Conservation (phyloP, 2,888 invertebrate genomes). For the Glaucopsyche alexis region DNA sequence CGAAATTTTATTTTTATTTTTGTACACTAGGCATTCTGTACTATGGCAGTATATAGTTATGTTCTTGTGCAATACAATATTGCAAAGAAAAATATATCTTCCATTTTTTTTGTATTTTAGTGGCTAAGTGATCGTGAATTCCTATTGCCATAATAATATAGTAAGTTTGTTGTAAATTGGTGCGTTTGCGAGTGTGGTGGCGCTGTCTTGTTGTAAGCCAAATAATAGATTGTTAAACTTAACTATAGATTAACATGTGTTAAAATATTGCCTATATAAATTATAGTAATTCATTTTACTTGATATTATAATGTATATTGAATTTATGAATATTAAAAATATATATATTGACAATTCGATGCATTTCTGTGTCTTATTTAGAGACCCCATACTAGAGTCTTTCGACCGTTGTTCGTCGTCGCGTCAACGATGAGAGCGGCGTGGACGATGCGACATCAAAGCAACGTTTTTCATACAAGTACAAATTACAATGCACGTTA, state of each 20-base stretch:
- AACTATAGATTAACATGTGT: conserved; percentile 79
- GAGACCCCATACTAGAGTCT: no score
- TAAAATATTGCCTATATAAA: conserved; percentile 80
- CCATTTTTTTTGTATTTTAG: conserved; percentile 46
- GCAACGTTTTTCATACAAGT: no score
- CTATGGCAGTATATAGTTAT: conserved; percentile 59
- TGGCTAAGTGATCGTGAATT: conserved; percentile 70
- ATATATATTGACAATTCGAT: conserved; percentile 79
- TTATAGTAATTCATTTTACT: conserved; percentile 80
- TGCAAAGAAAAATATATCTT: conserved; percentile 63
- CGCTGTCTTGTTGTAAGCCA: conserved; percentile 66
- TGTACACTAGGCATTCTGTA: conserved; percentile 65
- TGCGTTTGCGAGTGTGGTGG: conserved; percentile 38
- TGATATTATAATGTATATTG: conserved; percentile 80
- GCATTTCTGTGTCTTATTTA: conserved; percentile 45
- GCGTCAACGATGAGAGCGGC: no score
- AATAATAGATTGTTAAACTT: conserved; percentile 75
- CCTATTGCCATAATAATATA: conserved; percentile 69
- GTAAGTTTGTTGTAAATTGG: conserved; percentile 56
- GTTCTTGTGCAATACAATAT: conserved; percentile 58
- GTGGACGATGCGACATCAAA: no score
- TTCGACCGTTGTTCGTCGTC: no score
- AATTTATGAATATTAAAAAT: conserved; percentile 80
- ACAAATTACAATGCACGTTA: no score
- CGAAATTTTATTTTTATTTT: conserved; percentile 58